Percentiles rank a stretch among this genome's conserved stretches.
phyloP scores from a whole-genome alignment of 2,888 invertebrate species.

The Yponomeuta evonymella region DNA sequence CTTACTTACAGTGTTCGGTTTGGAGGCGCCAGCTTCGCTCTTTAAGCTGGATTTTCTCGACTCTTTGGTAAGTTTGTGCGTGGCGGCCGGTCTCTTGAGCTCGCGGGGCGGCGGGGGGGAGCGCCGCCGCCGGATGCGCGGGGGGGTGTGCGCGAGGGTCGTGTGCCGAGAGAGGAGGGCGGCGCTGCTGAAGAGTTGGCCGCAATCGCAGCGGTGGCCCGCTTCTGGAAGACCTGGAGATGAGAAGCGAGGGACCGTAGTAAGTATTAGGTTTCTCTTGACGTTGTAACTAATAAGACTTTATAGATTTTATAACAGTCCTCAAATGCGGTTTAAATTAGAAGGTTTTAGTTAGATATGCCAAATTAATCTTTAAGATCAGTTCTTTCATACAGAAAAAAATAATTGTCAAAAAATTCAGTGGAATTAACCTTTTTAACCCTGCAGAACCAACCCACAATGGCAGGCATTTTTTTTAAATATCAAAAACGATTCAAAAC shows the following conservation, averaged over 20 bases:
- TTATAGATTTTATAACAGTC: too few species aligned
- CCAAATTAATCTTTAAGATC: too few species aligned
- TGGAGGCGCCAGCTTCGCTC: slow-evolving; percentile 23
- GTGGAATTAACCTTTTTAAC: too few species aligned
- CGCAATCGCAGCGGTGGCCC: slow-evolving; percentile 72
- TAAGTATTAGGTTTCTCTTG: too few species aligned
- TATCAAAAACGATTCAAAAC: too few species aligned
- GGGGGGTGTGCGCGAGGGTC: slow-evolving; percentile 67
- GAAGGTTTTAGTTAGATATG: too few species aligned
- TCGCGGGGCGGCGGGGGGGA: slow-evolving; percentile 37
- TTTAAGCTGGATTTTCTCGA: slow-evolving; percentile 30
- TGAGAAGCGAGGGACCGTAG: not conserved
- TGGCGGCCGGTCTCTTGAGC: slow-evolving; percentile 24
- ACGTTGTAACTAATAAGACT: too few species aligned
- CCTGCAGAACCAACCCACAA: too few species aligned
- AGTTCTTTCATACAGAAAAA: too few species aligned
- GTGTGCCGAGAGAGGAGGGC: slow-evolving; percentile 62
- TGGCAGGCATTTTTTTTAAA: too few species aligned
- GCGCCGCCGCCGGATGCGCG: slow-evolving; percentile 61
- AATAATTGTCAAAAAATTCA: too few species aligned
- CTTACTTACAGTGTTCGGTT: not conserved
- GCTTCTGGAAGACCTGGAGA: slow-evolving; percentile 39
- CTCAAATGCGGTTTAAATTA: too few species aligned
- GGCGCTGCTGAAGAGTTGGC: slow-evolving; percentile 63
- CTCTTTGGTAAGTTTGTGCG: slow-evolving; percentile 22